Conservation (phyloP, 2,113 vertebrate genomes). For the Notothenia rossii region DNA sequence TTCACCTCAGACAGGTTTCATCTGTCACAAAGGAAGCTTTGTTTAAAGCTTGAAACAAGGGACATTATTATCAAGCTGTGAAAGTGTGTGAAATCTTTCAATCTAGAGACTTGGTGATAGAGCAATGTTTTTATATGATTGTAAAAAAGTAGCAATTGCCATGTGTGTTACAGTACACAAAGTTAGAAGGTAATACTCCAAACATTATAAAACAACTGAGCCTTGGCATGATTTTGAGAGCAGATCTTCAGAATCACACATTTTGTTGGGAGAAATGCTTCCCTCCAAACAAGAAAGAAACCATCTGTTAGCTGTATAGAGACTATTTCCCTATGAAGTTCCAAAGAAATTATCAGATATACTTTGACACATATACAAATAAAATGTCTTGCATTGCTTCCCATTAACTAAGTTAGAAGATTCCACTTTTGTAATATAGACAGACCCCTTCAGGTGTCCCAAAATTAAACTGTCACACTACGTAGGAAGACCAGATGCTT, state of each 20-base stretch:
- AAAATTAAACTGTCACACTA: not conserved
- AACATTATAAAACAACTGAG: not conserved
- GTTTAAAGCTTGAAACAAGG: slow-evolving; percentile 46
- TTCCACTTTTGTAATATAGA: not conserved
- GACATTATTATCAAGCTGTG: slow-evolving; percentile 25
- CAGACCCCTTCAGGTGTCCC: not conserved
- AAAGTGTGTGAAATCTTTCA: slow-evolving; percentile 31
- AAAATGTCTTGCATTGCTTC: not conserved
- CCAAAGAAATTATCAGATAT: not conserved
- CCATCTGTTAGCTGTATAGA: not conserved
- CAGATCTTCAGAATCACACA: not conserved
- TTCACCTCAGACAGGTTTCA: slow-evolving; percentile 58
- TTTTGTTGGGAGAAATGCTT: not conserved
- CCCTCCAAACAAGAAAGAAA: not conserved
- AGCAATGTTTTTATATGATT: not conserved
- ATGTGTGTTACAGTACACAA: not conserved
- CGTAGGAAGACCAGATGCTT: not conserved
- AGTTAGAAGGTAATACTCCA: not conserved
- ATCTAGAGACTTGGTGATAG: slow-evolving; percentile 3
- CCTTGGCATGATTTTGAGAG: not conserved
- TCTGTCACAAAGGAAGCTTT: slow-evolving; percentile 39
- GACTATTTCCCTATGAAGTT: not conserved
- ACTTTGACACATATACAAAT: not conserved
- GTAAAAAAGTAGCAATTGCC: not conserved
- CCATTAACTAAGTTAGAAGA: not conserved